These are phyloP conservation scores for Cheirogaleus major DNA, from an alignment of 2,797 vertebrate species.

Conservation along the genomic window DNA sequence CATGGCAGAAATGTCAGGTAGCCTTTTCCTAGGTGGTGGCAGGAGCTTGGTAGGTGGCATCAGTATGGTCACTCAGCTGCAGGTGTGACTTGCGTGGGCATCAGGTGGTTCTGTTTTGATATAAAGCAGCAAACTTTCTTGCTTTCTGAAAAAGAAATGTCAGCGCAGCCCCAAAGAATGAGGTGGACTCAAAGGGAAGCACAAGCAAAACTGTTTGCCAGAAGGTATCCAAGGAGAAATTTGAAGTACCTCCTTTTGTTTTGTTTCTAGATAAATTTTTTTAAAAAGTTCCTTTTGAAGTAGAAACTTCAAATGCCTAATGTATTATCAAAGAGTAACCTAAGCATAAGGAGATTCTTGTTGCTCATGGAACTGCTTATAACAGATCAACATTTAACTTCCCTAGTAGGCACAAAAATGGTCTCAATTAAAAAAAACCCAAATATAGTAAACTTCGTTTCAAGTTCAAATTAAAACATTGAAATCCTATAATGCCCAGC, in stretches of 20 bases:
- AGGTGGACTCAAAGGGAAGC: neutral
- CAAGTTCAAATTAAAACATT: neutral
- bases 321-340: neutral
- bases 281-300: neutral
- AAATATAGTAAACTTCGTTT: slow-evolving; percentile 8
- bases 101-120: neutral
- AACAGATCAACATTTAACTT: neutral
- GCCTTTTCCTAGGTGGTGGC: neutral
- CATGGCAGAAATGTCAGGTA: slow-evolving; percentile 2
- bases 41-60: neutral
- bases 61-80: neutral
- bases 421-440: neutral
- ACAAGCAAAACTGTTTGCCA: neutral
- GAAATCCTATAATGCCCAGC: neutral
- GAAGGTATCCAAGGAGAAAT: neutral
- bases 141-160: neutral
- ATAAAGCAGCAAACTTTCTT: neutral
- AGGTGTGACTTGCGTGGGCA: neutral
- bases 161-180: neutral
- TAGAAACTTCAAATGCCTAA: neutral
- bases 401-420: neutral
- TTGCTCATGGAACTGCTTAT: neutral
- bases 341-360: neutral
- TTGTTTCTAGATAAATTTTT: neutral
- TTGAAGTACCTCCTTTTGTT: neutral